Conservation (phyloP, 2,113 vertebrate genomes). For the Tragulus kanchil region DNA sequence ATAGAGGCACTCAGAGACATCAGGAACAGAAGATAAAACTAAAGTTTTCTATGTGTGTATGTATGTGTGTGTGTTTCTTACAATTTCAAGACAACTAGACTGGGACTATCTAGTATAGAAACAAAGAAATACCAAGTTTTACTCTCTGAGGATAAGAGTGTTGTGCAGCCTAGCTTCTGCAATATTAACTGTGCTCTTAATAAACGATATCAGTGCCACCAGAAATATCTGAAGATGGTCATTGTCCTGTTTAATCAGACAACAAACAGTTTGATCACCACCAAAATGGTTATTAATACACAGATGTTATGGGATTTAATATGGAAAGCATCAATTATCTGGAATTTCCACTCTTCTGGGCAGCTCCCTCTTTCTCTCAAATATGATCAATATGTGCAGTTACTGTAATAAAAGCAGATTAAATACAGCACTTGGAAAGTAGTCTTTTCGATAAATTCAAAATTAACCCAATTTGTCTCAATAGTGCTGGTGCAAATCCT, state of each 20-base stretch:
- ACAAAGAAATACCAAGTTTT: neutral
- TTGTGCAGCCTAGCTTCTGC: neutral
- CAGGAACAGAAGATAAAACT: conserved; percentile 21
- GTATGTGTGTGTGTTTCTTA: too few relatives aligned
- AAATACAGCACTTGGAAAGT: conserved; percentile 17
- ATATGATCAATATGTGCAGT: neutral
- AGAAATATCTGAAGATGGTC: neutral
- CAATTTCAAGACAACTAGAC: neutral
- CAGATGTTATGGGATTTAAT: neutral
- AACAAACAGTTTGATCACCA: neutral
- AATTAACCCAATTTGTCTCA: conserved; percentile 57
- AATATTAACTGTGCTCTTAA: neutral
- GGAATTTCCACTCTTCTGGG: conserved; percentile 23
- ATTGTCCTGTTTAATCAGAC: neutral
- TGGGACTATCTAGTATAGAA: neutral
- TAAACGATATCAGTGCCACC: neutral
- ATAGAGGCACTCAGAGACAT: neutral
- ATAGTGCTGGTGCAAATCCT: neutral
- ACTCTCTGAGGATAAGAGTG: neutral
- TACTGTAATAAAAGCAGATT: conserved; percentile 49
- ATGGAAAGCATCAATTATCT: neutral
- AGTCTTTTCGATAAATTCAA: neutral
- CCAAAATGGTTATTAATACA: neutral
- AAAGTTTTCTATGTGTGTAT: neutral
- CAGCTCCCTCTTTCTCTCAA: conserved; percentile 25